Base-by-base conservation (phyloP, 2,797 vertebrate species). In the Pelodytes ibericus region DNA sequence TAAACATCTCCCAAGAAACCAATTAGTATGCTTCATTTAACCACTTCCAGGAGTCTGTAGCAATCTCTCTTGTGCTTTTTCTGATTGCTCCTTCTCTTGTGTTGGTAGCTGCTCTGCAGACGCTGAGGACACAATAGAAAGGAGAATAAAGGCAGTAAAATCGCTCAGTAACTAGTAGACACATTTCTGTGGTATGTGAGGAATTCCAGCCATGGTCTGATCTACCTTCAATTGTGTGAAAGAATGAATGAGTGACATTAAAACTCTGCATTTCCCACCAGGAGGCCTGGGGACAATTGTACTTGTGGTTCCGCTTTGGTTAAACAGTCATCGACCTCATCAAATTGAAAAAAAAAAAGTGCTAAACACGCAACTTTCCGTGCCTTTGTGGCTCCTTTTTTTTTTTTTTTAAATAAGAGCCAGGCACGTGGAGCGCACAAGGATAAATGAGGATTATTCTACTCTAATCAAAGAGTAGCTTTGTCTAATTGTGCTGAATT, bases 401-500 rank as follows among this genome's bases (percentile, higher is more conserved):
- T n/a, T n/a, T n/a, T 24, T 74, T 73, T 78, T 80, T 39, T 66
- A 18, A 47, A 77, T 68, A 69, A 77, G 29, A 24, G 2, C 36
- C 16, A n/a, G 62, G 53, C 66, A 62, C 68, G 69, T 63, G 30
- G 60, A 47, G 53, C 57, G 31, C 51, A 62, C 33, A 51, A 62
- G 66, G 60, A 83, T 84, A 71, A 86, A 82, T 66, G 69, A 77
- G 75, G 80, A 56, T 82, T 82, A 77, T 82, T 83, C 68, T 64
- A 51, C 58, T 76, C 60, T 58, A 80, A 85, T 84, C 85, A 89
- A 88, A 87, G 80, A 62, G 18, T 66, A 72, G 70, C 65, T 84
- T 88, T 80, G 83, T 67, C 80, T 79, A 56, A 74, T 79, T 74
- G 79, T 75, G 78, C 49, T 49, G 68, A 75, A 87, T 87, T 87